phyloP scores from a whole-genome alignment of 2,888 invertebrate species.

The Hyposoter didymator region DNA sequence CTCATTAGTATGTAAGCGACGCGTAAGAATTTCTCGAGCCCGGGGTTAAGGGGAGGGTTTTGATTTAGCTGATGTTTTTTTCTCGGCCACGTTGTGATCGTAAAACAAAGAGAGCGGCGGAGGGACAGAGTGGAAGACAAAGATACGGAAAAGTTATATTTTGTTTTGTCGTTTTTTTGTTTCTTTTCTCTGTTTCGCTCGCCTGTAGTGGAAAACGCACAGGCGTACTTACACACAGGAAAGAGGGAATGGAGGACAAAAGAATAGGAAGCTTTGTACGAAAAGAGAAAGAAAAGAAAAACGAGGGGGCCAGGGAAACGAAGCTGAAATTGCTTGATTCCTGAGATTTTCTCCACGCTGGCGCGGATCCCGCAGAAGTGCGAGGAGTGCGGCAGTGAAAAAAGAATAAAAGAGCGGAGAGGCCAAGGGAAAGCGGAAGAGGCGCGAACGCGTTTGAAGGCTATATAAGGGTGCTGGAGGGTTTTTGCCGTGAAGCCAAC shows the following conservation, averaged over 20 bases:
- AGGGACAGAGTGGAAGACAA: conserved; percentile 18
- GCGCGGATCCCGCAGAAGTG: conserved; percentile 12
- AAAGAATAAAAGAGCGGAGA: conserved; percentile 16
- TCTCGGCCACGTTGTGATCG: conserved; percentile 40
- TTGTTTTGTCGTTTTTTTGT: background rate
- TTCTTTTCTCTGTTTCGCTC: background rate
- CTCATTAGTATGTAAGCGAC: conserved; percentile 77
- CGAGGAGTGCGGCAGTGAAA: conserved; percentile 32
- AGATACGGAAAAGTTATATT: conserved; percentile 24
- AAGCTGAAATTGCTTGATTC: conserved; percentile 51
- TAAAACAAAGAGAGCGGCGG: conserved; percentile 29
- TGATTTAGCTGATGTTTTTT: conserved; percentile 78
- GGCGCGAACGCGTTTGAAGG: conserved; percentile 57
- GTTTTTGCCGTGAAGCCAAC: conserved; percentile 10
- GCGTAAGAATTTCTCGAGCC: conserved; percentile 76
- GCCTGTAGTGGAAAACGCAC: background rate
- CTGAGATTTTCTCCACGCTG: conserved; percentile 32
- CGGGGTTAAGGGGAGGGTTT: conserved; percentile 73
- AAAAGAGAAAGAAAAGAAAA: background rate
- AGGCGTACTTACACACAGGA: conserved; percentile 5
- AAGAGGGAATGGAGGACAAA: conserved; percentile 37
- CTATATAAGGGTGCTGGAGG: conserved; percentile 38
- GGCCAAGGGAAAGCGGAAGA: conserved; percentile 45
- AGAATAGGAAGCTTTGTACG: background rate
- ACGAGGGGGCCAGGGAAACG: conserved; percentile 11